Conservation (phyloP, 2,888 invertebrate species). For the Apotomis capreana region DNA sequence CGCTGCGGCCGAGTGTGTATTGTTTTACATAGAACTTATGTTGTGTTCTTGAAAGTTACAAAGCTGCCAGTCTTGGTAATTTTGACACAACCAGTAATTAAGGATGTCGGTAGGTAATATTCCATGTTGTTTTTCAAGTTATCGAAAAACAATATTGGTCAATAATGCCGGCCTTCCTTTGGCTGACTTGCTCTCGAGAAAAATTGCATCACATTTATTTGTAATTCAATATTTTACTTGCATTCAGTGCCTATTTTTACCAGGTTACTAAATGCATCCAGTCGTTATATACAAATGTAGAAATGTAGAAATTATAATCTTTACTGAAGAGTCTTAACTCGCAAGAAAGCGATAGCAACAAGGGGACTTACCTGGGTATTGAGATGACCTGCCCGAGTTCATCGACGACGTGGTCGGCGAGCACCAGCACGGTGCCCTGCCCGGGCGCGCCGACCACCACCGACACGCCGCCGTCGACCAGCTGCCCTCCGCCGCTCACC, state of each 20-base stretch:
- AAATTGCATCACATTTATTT: conserved; percentile 26
- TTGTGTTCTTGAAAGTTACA: not conserved
- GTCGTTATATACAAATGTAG: no score
- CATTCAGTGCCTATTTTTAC: not conserved
- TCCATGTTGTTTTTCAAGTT: conserved; percentile 1
- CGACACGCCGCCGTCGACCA: conserved; percentile 80
- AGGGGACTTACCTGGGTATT: conserved; percentile 83
- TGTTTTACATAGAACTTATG: conserved; percentile 15
- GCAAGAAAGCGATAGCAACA: not conserved
- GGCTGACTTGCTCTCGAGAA: conserved; percentile 18
- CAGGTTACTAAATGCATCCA: not conserved
- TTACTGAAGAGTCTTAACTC: no score
- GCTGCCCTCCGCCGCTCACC: conserved; percentile 76
- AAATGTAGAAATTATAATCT: no score
- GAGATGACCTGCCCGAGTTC: conserved; percentile 87
- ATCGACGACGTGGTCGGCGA: conserved; percentile 88
- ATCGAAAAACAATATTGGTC: not conserved
- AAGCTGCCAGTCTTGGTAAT: not conserved
- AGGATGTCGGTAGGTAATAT: not conserved
- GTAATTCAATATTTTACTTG: not conserved
- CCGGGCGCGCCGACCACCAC: conserved; percentile 80
- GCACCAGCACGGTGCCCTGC: conserved; percentile 86
- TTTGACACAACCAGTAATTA: not conserved
- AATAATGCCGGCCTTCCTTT: conserved; percentile 10
- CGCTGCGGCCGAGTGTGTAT: conserved; percentile 7